These are phyloP conservation scores for Lytechinus variegatus DNA, from an alignment of 35 echinoderm and acorn worm genomes.

Conservation along the genomic window DNA sequence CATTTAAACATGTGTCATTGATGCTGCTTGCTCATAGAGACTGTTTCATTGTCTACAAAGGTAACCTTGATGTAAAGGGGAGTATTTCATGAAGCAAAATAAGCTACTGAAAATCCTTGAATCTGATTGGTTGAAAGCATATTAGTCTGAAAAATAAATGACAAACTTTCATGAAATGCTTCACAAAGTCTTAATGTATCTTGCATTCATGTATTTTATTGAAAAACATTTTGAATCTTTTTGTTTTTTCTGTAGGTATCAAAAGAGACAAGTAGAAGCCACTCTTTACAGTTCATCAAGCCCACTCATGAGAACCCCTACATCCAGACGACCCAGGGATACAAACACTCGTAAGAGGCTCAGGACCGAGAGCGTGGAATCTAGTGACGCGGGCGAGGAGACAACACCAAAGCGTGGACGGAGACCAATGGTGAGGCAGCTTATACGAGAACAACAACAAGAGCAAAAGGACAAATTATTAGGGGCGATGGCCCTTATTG, in stretches of 20 bases:
- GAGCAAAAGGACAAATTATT: slow-evolving; percentile 91
- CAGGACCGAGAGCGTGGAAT: neutral
- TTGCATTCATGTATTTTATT: no score
- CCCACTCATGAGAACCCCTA: neutral
- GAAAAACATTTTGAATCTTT: neutral
- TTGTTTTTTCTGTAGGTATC: neutral
- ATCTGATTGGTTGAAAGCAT: no score
- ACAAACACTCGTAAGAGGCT: slow-evolving; percentile 24
- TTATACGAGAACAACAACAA: slow-evolving; percentile 54
- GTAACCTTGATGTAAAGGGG: no score
- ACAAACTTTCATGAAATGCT: no score
- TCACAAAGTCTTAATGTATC: no score
- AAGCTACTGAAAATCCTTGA: no score
- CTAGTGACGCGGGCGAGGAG: neutral
- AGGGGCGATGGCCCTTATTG: slow-evolving; percentile 92
- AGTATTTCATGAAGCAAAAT: no score
- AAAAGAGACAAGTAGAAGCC: neutral
- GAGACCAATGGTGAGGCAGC: slow-evolving; percentile 53
- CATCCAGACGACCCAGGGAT: slow-evolving; percentile 25
- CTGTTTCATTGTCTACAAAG: no score
- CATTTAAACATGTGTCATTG: no score
- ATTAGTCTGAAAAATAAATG: no score
- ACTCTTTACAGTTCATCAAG: neutral
- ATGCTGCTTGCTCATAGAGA: no score
- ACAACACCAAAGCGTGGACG: slow-evolving; percentile 73